Conservation (phyloP, 2,797 vertebrate species). For the Oryzias sinensis region DNA sequence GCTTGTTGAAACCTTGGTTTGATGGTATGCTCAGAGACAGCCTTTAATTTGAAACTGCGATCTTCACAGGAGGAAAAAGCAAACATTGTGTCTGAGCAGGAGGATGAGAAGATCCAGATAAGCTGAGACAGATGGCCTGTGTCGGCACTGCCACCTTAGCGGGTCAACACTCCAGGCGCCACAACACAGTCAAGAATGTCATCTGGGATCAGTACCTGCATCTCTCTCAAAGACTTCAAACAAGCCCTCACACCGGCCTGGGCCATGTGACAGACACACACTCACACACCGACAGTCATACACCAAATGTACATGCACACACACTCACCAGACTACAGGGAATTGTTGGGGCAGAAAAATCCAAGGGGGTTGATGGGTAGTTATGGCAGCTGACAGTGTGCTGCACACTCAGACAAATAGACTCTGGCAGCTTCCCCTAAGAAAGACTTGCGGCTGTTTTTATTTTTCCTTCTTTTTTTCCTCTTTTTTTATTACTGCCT, state of each 20-base stretch:
- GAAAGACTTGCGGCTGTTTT: slow-evolving; percentile 69
- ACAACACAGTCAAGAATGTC: slow-evolving; percentile 55
- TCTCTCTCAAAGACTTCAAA: slow-evolving; percentile 57
- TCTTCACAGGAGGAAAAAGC: slow-evolving; percentile 24
- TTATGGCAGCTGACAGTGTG: slow-evolving; percentile 71
- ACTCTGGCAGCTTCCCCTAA: slow-evolving; percentile 75
- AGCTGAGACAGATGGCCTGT: slow-evolving; percentile 38
- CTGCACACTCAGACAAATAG: slow-evolving; percentile 74
- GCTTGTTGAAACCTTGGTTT: neutral
- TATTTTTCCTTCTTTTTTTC: slow-evolving; percentile 21
- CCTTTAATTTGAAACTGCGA: slow-evolving; percentile 5
- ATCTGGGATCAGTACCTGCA: slow-evolving; percentile 55
- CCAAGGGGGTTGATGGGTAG: slow-evolving; percentile 66
- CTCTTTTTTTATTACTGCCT: slow-evolving; percentile 62
- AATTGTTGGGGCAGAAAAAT: slow-evolving; percentile 66
- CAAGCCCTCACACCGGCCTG: slow-evolving; percentile 44
- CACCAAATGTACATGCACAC: slow-evolving; percentile 5
- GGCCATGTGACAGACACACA: slow-evolving; percentile 9
- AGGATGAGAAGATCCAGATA: slow-evolving; percentile 37
- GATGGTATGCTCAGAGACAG: neutral
- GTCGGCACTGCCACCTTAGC: slow-evolving; percentile 46
- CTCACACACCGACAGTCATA: neutral
- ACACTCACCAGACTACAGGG: slow-evolving; percentile 31
- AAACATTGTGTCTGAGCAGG: slow-evolving; percentile 28
- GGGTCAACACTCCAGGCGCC: slow-evolving; percentile 53